Evolutionary conservation across 35 echinoderm and acorn worm species (phyloP).

Genomic region (Ophioderma brevispina): DNA sequence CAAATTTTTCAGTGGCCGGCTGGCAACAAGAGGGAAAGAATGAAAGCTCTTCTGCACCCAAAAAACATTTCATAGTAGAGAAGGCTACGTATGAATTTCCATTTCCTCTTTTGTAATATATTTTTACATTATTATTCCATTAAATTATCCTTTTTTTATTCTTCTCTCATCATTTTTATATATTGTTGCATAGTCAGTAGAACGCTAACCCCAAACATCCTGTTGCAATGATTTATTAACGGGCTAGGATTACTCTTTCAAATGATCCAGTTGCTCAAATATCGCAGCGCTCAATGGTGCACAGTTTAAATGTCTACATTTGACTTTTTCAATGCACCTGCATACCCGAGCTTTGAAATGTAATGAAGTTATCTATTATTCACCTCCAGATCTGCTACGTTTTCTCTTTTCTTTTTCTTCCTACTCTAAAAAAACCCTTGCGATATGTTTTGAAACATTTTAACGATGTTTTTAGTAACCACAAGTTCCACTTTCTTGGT

Average conservation of each 20-base stretch:
- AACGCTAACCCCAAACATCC: neutral
- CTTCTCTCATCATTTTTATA: neutral
- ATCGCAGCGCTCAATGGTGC: neutral
- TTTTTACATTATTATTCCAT: conserved; percentile 15
- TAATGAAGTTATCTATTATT: neutral
- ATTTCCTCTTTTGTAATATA: conserved; percentile 15
- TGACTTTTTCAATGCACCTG: neutral
- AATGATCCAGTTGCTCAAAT: neutral
- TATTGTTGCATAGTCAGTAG: neutral
- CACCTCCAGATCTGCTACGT: neutral
- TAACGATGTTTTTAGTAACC: too few species aligned
- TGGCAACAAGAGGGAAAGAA: neutral
- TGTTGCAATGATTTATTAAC: neutral
- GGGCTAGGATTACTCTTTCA: neutral
- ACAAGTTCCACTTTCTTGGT: too few species aligned
- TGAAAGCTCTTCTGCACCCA: neutral
- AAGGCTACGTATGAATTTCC: neutral
- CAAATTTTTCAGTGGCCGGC: conserved; percentile 3
- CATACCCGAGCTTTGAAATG: neutral
- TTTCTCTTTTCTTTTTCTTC: neutral
- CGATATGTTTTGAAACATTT: too few species aligned
- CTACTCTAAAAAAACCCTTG: neutral
- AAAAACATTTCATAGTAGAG: neutral
- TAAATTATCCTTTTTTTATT: neutral
- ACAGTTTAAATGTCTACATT: neutral